Base-by-base conservation (phyloP, 30 jellyfish, hydroid and myxozoan species). In the Aurelia sp. region DNA sequence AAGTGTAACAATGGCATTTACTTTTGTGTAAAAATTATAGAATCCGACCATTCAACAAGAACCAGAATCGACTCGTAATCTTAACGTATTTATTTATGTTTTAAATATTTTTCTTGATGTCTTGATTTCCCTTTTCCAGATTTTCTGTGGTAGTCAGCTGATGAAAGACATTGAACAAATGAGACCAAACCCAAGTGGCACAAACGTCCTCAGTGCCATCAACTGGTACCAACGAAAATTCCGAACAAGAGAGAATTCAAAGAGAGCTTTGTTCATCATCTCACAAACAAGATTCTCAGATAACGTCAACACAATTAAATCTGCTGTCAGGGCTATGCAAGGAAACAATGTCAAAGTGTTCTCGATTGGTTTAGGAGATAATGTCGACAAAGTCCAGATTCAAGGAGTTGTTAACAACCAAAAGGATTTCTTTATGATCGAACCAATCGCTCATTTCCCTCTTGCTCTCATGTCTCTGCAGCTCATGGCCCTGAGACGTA, bases 141-240 rank as follows among this genome's bases (percentile, higher is more conserved):
- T 83, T 4, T 83, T 69, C 86, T 83, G 92, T 59, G 92, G 86
- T 2, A 83, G 86, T 30, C 92, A 83, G 58, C 63, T 83, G 57
- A 31, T 24, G 92, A 83, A 73, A 50, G 92, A 83, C 41, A 83
- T 83, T 15, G 92, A 83, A 64, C 80, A 70, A 33, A 83, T 83
- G 92, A 47, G 18, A 24, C 92, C 92, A 20, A 83, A 70, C 81
- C 92, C 92, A 52, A 83, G 86, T 48, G 92, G 92, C 58, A 63
- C 82, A 13, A 83, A 58, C 74, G 76, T 83, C 63, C 72, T 83
- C 72, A 66, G 67, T 59, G 94, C 94, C 10, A 20, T 85, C 22
- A 85, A 63, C 80, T 63, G 80, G 89, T 67, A 53, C 57, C 67
- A 62, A 47, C 50, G 71, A 15, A 48, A 61, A 22, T 85, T 10